These are phyloP conservation scores for Phainopepla nitens DNA, from an alignment of 2,113 vertebrate species.

Conservation along the genomic window DNA sequence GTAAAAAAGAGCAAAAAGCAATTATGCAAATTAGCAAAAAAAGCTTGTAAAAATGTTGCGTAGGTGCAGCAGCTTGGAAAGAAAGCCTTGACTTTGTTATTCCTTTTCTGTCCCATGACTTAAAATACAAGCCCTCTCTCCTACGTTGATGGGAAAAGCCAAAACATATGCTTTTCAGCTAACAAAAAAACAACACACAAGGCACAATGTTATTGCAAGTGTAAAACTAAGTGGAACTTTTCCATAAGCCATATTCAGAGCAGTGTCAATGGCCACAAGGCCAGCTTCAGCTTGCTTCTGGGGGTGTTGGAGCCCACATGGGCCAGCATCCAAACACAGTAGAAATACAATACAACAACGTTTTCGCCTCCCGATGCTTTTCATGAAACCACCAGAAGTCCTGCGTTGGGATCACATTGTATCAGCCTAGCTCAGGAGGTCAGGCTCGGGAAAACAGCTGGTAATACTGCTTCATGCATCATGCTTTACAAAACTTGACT, in stretches of 20 bases:
- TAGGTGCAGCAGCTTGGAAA: not conserved
- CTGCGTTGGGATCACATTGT: not conserved
- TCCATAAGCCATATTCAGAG: slow-evolving; percentile 28
- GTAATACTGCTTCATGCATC: not conserved
- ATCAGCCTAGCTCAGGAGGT: slow-evolving; percentile 17
- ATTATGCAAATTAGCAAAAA: not conserved
- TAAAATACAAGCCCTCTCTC: slow-evolving; percentile 42
- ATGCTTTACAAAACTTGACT: not conserved
- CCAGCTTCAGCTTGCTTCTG: slow-evolving; percentile 57
- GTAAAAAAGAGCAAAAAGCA: not conserved
- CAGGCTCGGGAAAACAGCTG: not conserved
- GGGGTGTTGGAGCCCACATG: slow-evolving; percentile 7
- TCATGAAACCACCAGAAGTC: slow-evolving; percentile 59
- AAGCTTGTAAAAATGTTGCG: not conserved
- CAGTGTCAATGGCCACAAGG: slow-evolving; percentile 18
- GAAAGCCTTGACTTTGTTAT: not conserved
- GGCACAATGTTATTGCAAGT: slow-evolving; percentile 20
- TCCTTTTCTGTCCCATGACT: slow-evolving; percentile 34
- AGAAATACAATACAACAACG: slow-evolving; percentile 43
- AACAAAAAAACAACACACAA: slow-evolving; percentile 15
- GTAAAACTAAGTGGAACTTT: not conserved
- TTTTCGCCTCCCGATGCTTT: not conserved
- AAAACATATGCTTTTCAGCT: slow-evolving; percentile 18
- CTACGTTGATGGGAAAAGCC: slow-evolving; percentile 41
- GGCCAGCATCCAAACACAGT: slow-evolving; percentile 45